These are phyloP conservation scores for Thrips palmi DNA, from an alignment of 1,140 invertebrate genomes.

Conservation along the genomic window DNA sequence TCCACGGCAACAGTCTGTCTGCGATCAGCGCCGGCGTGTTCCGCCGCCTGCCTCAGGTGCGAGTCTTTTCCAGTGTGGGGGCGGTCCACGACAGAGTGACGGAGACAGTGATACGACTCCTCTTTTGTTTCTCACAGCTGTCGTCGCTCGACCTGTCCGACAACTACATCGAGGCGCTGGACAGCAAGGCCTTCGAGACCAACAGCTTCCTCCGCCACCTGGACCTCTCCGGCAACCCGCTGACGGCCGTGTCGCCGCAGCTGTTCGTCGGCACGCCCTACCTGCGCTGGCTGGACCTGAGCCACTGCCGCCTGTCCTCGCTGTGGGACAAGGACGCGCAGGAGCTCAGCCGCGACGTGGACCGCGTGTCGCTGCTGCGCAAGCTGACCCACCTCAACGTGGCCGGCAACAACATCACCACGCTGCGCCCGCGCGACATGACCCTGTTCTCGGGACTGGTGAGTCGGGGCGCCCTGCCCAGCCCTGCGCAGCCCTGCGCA, in stretches of 20 bases:
- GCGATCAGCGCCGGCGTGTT: constrained; percentile 17
- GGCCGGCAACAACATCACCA: constrained; percentile 16
- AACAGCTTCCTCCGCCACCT: constrained; percentile 41
- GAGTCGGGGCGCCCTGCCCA: constrained; percentile 10
- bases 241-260: constrained; percentile 39
- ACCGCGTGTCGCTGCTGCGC: constrained; percentile 26
- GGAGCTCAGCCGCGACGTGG: constrained; percentile 27
- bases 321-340: constrained; percentile 37
- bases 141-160: constrained; percentile 51
- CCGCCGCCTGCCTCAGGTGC: constrained; percentile 33
- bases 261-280: constrained; percentile 37
- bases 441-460: neutral
- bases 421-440: constrained; percentile 12
- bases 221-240: constrained; percentile 46
- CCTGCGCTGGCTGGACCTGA: constrained; percentile 39
- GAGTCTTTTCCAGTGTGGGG: constrained; percentile 21
- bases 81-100: neutral
- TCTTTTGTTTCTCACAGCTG: neutral
- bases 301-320: constrained; percentile 36
- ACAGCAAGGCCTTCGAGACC: constrained; percentile 36
- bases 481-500: constrained; percentile 15
- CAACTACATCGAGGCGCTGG: constrained; percentile 35
- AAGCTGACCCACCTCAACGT: constrained; percentile 17
- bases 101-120: neutral
- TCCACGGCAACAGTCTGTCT: constrained; percentile 33